phyloP scores from a whole-genome alignment of 1,140 invertebrate genomes.

The Lysiphlebus fabarum region DNA sequence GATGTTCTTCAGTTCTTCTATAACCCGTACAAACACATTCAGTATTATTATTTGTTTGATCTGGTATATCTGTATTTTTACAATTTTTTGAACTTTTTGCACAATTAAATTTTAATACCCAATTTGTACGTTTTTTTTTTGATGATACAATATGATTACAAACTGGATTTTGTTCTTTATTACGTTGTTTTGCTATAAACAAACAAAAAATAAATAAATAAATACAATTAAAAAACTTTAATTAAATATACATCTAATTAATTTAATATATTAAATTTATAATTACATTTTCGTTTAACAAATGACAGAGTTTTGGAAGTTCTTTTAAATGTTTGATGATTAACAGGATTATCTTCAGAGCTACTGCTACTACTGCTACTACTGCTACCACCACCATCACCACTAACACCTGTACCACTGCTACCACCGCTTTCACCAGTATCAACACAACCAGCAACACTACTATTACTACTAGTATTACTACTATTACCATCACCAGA shows the following conservation, averaged over 20 bases:
- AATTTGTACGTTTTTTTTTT: constrained; percentile 61
- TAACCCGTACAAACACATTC: constrained; percentile 65
- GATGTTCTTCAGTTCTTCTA: constrained; percentile 59
- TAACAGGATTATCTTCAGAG: constrained; percentile 49
- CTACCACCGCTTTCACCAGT: constrained; percentile 24
- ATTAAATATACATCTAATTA: no score
- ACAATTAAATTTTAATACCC: constrained; percentile 63
- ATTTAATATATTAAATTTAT: no score
- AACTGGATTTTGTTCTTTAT: constrained; percentile 48
- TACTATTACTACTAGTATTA: constrained; percentile 34
- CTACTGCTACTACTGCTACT: constrained; percentile 49
- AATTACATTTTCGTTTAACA: constrained; percentile 35
- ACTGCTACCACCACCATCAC: constrained; percentile 35
- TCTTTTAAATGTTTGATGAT: constrained; percentile 47
- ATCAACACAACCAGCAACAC: constrained; percentile 40
- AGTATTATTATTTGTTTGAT: constrained; percentile 51
- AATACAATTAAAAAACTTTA: no score
- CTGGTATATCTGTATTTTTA: constrained; percentile 53
- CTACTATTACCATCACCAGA: constrained; percentile 50
- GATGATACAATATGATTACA: constrained; percentile 51
- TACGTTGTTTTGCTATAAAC: constrained; percentile 42
- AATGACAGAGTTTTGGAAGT: constrained; percentile 53
- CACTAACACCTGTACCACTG: no score
- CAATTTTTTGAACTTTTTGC: constrained; percentile 58
- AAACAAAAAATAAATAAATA: constrained; percentile 14